Conservation (phyloP, 2,888 invertebrate genomes). For the Rhingia rostrata region DNA sequence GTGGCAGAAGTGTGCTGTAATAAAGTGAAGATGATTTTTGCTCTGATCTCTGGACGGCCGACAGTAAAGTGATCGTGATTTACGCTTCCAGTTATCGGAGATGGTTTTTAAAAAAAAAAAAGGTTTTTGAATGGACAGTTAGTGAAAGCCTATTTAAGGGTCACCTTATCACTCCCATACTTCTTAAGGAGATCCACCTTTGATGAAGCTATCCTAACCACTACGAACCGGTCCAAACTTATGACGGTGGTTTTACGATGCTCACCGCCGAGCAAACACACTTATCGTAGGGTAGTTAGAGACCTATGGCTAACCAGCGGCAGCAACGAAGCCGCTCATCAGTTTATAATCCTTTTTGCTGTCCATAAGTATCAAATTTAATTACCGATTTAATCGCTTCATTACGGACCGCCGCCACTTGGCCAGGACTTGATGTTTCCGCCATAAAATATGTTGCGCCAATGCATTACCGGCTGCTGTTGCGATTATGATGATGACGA, state of each 20-base stretch:
- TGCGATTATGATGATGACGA: not conserved
- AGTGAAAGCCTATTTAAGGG: too few species aligned
- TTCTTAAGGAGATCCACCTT: slow-evolving; percentile 35
- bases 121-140: too few species aligned
- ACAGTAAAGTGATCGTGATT: slow-evolving; percentile 33
- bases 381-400: slow-evolving; percentile 73
- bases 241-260: slow-evolving; percentile 65
- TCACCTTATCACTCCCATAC: slow-evolving; percentile 43
- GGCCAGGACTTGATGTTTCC: slow-evolving; percentile 68
- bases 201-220: slow-evolving; percentile 47
- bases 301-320: slow-evolving; percentile 14
- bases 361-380: slow-evolving; percentile 74
- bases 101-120: slow-evolving; percentile 33
- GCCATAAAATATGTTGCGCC: slow-evolving; percentile 67
- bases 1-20: slow-evolving; percentile 68
- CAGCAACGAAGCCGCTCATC: slow-evolving; percentile 50
- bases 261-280: slow-evolving; percentile 41
- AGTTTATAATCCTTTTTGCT: slow-evolving; percentile 70
- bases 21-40: slow-evolving; percentile 51
- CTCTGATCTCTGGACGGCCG: slow-evolving; percentile 32
- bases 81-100: slow-evolving; percentile 25
- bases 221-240: slow-evolving; percentile 61
- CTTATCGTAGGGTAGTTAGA: slow-evolving; percentile 8
- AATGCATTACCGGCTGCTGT: slow-evolving; percentile 65
- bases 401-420: slow-evolving; percentile 66